phyloP scores from a whole-genome alignment of 2,888 invertebrate genomes.

The Leuctra nigra region DNA sequence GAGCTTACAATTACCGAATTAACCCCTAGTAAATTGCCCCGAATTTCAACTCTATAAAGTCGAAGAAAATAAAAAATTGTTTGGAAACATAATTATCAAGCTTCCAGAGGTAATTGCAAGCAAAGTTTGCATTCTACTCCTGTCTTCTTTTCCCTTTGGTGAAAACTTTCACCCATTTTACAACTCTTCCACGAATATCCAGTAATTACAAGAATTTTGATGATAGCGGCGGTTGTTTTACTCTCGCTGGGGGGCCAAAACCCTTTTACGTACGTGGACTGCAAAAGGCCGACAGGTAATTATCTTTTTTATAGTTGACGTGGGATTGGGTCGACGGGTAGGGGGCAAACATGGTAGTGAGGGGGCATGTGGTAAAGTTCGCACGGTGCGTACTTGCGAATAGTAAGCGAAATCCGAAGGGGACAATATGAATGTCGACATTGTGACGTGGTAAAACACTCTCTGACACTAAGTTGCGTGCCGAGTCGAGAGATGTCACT shows the following conservation, averaged over 20 bases:
- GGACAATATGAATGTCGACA: background rate
- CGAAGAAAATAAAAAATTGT: conserved; percentile 1
- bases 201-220: conserved; percentile 25
- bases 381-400: background rate
- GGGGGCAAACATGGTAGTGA: background rate
- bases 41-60: background rate
- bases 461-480: too few relatives aligned
- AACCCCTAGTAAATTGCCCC: background rate
- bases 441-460: too few relatives aligned
- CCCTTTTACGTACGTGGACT: conserved; percentile 3
- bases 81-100: conserved; percentile 14
- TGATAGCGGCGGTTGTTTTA: conserved; percentile 15
- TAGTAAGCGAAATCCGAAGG: background rate
- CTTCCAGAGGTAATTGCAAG: background rate
- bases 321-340: background rate
- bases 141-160: conserved; percentile 1
- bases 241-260: background rate
- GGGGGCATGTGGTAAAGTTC: conserved; percentile 1
- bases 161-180: conserved; percentile 11
- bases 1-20: conserved; percentile 2
- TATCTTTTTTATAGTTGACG: conserved; percentile 20
- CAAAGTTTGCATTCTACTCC: conserved; percentile 14
- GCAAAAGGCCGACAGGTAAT: conserved; percentile 21
- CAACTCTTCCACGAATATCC: background rate
- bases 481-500: too few relatives aligned